phyloP scores from a whole-genome alignment of 2,113 vertebrate species.

The Todiramphus saurophagus region DNA sequence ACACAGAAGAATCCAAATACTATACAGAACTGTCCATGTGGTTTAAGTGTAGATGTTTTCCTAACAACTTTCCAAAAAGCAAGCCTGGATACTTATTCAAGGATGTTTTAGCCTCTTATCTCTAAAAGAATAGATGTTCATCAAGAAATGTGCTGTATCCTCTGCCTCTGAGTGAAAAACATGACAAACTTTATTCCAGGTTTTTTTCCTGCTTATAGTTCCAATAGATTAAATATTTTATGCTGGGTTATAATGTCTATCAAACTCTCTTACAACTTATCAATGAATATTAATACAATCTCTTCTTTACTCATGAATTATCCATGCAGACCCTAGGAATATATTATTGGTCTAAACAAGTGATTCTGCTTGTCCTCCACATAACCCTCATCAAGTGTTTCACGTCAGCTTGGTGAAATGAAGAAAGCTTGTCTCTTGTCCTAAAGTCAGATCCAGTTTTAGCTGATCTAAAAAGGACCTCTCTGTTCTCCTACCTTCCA shows the following conservation, averaged over 20 bases:
- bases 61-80: neutral
- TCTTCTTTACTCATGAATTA: neutral
- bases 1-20: neutral
- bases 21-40: rapidly evolving
- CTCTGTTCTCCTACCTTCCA: neutral
- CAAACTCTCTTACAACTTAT: neutral
- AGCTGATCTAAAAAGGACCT: neutral
- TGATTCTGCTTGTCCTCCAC: neutral
- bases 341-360: neutral
- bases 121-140: neutral
- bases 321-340: neutral
- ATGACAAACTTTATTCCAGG: neutral
- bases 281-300: neutral
- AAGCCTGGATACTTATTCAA: neutral
- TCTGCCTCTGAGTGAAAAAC: neutral
- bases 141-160: neutral
- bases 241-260: neutral
- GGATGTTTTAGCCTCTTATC: neutral
- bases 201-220: neutral
- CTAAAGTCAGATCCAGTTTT: neutral
- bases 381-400: neutral
- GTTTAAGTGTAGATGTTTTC: neutral
- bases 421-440: neutral
- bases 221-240: neutral
- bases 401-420: neutral